phyloP scores from a whole-genome alignment of 2,797 vertebrate species.

The Sebastes dallii region DNA sequence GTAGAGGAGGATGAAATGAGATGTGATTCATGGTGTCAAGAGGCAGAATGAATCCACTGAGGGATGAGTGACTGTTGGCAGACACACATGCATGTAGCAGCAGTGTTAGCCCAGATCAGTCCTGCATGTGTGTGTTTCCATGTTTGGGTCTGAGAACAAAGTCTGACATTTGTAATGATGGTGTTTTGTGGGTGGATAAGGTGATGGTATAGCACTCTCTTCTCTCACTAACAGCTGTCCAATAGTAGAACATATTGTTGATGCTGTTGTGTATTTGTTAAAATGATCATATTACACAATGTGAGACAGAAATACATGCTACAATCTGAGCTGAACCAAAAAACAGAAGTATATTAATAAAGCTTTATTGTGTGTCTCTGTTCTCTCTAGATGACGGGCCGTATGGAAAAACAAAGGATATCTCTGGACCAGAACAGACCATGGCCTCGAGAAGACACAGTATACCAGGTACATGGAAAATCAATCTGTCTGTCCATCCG shows the following conservation, averaged over 20 bases:
- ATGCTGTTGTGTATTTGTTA: not conserved
- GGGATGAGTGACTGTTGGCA: not conserved
- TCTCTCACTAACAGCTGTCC: not conserved
- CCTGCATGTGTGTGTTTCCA: not conserved
- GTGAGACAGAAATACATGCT: not conserved
- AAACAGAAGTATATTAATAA: not conserved
- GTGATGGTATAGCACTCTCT: not conserved
- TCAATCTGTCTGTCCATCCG: not conserved
- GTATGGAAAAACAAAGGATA: constrained; percentile 92
- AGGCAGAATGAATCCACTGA: not conserved
- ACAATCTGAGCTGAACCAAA: not conserved
- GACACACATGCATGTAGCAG: not conserved
- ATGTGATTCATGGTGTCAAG: not conserved
- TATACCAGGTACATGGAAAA: constrained; percentile 89
- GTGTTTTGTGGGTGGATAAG: not conserved
- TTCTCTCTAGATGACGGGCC: constrained; percentile 89
- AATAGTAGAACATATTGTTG: not conserved
- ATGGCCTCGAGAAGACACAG: constrained; percentile 92
- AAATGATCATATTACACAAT: not conserved
- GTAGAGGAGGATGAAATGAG: not conserved
- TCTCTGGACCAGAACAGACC: constrained; percentile 84
- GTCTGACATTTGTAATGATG: not conserved
- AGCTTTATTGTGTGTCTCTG: not conserved
- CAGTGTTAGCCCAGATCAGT: not conserved
- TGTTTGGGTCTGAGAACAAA: too few relatives aligned